Evolutionary conservation across 2,797 vertebrate species (phyloP).

Genomic region (Myripristis murdjan): DNA sequence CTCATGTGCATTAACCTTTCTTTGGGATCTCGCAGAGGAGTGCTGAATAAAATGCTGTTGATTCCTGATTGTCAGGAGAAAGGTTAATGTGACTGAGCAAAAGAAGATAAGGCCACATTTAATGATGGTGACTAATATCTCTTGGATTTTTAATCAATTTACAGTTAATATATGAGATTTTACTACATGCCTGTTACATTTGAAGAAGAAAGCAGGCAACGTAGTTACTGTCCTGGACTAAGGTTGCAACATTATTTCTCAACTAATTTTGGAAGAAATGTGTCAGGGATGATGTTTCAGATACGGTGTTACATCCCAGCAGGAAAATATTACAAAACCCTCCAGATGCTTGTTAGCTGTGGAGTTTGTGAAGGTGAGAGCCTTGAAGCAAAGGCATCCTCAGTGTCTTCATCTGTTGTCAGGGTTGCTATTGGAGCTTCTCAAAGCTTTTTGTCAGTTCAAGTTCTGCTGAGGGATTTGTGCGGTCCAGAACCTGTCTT

Average conservation of each 20-base stretch:
- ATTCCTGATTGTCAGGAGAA: conserved; percentile 53
- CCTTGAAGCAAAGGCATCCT: conserved; percentile 18
- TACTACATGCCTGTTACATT: no score
- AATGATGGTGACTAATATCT: conserved; percentile 32
- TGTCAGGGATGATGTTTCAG: conserved; percentile 10
- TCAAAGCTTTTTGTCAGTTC: conserved; percentile 51
- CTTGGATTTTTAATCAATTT: background rate
- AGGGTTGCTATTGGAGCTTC: conserved; percentile 35
- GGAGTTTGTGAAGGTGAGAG: background rate
- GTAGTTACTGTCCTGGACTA: no score
- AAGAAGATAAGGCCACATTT: conserved; percentile 47
- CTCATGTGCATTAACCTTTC: conserved; percentile 77
- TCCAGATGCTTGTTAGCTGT: background rate
- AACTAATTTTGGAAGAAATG: background rate
- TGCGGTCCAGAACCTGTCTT: conserved; percentile 37
- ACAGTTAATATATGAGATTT: no score
- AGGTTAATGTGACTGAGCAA: conserved; percentile 67
- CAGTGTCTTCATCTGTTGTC: conserved; percentile 17
- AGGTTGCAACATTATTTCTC: conserved; percentile 11
- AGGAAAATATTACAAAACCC: conserved; percentile 1
- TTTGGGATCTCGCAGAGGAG: conserved; percentile 57
- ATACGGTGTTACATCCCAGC: background rate
- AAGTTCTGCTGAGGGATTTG: conserved; percentile 22
- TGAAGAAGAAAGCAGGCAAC: no score
- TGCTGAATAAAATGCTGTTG: conserved; percentile 71